These are phyloP conservation scores for Orthonychiurus folsomi DNA, from an alignment of 2,888 invertebrate species.

Conservation along the genomic window DNA sequence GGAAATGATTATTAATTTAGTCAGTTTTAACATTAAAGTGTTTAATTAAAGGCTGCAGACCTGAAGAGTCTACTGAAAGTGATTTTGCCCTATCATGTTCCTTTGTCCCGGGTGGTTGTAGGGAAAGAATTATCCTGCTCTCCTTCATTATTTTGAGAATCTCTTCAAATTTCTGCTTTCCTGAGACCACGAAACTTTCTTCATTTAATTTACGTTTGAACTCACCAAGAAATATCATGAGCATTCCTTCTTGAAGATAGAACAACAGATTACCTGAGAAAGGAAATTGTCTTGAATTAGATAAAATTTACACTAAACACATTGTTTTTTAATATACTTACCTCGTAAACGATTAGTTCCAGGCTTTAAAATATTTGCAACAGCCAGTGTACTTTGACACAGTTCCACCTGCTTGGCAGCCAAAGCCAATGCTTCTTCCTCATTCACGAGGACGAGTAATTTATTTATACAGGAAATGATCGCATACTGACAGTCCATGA, in stretches of 20 bases:
- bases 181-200: slow-evolving; percentile 2
- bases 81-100: slow-evolving; percentile 1
- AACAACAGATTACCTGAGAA: slow-evolving; percentile 11
- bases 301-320: background rate
- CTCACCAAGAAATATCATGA: slow-evolving; percentile 11
- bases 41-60: slow-evolving; percentile 9
- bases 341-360: slow-evolving; percentile 12
- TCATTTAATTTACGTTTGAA: slow-evolving; percentile 7
- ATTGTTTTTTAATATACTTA: background rate
- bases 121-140: background rate
- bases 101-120: slow-evolving; percentile 5
- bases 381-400: background rate
- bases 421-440: slow-evolving; percentile 10
- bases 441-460: slow-evolving; percentile 11
- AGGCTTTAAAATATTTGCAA: slow-evolving; percentile 8
- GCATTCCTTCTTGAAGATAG: slow-evolving; percentile 12
- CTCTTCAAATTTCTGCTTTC: slow-evolving; percentile 11
- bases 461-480: slow-evolving; percentile 11
- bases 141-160: slow-evolving; percentile 10
- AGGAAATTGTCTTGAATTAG: background rate
- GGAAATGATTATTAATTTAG: slow-evolving; percentile 47
- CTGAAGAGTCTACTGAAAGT: slow-evolving; percentile 8
- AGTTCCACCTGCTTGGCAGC: slow-evolving; percentile 6
- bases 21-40: slow-evolving; percentile 7
- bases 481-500: slow-evolving; percentile 13